Conservation (phyloP, 1,140 invertebrate genomes). For the Drosophila chauvacae region DNA sequence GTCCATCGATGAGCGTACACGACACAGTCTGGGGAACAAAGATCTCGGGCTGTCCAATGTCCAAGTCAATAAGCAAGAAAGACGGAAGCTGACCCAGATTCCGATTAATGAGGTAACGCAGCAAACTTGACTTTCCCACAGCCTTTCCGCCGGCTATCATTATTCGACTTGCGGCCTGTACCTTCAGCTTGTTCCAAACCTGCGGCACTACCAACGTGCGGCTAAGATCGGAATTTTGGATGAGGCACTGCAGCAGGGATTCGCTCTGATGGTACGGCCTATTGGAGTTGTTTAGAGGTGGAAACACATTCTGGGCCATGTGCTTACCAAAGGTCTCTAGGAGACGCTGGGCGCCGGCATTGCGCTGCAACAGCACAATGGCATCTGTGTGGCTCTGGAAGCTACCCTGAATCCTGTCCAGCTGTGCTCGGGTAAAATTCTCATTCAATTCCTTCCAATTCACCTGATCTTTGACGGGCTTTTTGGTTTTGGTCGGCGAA, state of each 20-base stretch:
- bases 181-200: conserved; percentile 74
- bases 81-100: conserved; percentile 84
- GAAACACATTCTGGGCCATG: conserved; percentile 85
- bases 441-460: conserved; percentile 35
- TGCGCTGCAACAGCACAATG: conserved; percentile 70
- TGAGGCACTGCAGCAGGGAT: conserved; percentile 67
- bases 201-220: conserved; percentile 65
- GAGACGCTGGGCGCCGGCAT: conserved; percentile 44
- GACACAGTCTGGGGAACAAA: conserved; percentile 89
- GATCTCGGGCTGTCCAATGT: conserved; percentile 92
- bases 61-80: conserved; percentile 89
- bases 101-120: conserved; percentile 88
- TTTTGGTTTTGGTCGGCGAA: conserved; percentile 29
- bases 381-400: conserved; percentile 64
- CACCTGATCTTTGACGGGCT: conserved; percentile 6
- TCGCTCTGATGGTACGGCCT: conserved; percentile 61
- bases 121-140: conserved; percentile 90
- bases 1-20: conserved; percentile 86
- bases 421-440: conserved; percentile 55
- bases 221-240: conserved; percentile 54
- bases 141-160: conserved; percentile 89
- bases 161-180: conserved; percentile 55
- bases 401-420: conserved; percentile 49
- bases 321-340: conserved; percentile 61
- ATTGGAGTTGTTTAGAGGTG: conserved; percentile 64